Base-by-base conservation (phyloP, 2,113 vertebrate species). In the Aptenodytes patagonicus region DNA sequence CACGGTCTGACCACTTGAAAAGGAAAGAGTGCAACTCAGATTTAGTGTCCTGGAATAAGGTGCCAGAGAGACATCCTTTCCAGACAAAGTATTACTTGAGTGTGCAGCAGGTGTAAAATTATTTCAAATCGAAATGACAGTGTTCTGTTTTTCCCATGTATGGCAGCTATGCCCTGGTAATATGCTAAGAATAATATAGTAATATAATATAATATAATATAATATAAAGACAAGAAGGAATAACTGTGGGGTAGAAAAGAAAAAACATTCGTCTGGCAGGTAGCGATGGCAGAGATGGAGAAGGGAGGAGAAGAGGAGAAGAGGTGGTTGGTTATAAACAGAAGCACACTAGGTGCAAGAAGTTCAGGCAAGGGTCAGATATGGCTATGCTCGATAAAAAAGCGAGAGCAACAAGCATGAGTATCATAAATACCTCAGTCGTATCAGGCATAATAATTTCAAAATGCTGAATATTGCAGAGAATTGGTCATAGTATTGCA, bases 111-210 rank as follows among this genome's bases (percentile, higher is more conserved):
- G 84, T 94, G 31, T 91, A 87, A 95, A 96, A 75, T 69, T 3
- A 87, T 76, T 91, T 94, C 93, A 85, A 91, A 95, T 87, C 31
- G 72, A 69, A 87, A 76, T 91, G 73, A 95, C 91, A 90, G 31
- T 52, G n/a, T 65, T 91, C 57, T 93, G 52, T 57, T 87, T 91
- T 82, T 91, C 46, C 36, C 17, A 17, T 11, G 57, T 60, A 85
- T 61, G 70, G 49, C 84, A 95, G 52, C 36, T 93, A 66, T 94
- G 44, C 15, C 49, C 77, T 72, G 38, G 20, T 82, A 85, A 79
- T 34, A 68, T 25, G 9, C 21, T 84, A 82, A 64, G 60, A 87
- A 68, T 40, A 91, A 51, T 49, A 32, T 42, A 58, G 68, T 42
- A 61, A 79, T 40, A 70, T 42, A 42, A 42, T 42, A 42, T 42